Evolutionary conservation across 23 tunicate species (phyloP), one percentile per base, ranked within the genome.

Genomic region (Phallusia fumigata): DNA sequence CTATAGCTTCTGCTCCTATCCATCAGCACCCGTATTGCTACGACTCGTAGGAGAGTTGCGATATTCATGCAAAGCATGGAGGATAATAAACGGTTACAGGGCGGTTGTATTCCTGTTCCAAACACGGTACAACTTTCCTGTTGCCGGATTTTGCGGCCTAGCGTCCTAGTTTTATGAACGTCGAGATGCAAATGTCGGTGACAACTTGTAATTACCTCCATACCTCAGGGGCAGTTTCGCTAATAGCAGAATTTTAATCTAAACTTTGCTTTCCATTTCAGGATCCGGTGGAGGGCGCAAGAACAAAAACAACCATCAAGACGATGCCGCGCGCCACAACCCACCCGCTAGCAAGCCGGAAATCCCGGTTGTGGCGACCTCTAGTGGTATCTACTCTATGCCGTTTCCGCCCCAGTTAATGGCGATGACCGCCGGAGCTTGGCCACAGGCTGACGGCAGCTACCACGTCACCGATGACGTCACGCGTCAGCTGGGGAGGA

Each of bases 351-450:
- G 69, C 69, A 58, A 58, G 13, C 69, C 8, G 69, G 69, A 58
- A 1, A 58, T 24, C 26, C 69, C 69, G 3, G 28, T 58, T 58
- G 69, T 24, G 3, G 69, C 69, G 69, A 58, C 69, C 26, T 58
- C 69, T 58, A 13, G 15, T 58, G 69, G 69, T 16, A 13, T 58
- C 11, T 80, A 80, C 53, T 19, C 75, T 6, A 73, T 80, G 34
- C 51, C 77, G 21, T 87, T 87, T 52, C 82, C 86, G 2, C 78
- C 85, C 30, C 91, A 87, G 18, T 64, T 81, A 8, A 81, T 87
- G 91, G 84, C 75, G 22, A 74, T 87, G 30, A 76, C 81, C 47
- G 79, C 81, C 12, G 73, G 36, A 1, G 77, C 65, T 16, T 81
- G 86, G 86, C 64, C 31, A 1, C 19, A 28, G 11, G 36, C 36